These are phyloP conservation scores for Trochalopteron elliotii DNA, from an alignment of 2,113 vertebrate species.

Conservation along the genomic window DNA sequence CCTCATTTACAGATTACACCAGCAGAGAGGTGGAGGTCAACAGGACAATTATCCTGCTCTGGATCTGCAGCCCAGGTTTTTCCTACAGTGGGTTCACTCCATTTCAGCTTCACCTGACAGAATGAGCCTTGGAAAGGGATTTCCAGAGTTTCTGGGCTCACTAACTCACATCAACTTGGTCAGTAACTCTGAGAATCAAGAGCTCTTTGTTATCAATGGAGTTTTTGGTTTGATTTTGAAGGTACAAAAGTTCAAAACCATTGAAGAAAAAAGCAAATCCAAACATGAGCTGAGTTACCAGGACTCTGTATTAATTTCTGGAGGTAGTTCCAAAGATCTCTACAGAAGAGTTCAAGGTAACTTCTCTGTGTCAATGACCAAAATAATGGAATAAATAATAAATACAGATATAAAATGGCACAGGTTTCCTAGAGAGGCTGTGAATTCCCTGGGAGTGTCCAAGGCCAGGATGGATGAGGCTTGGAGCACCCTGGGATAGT, in stretches of 20 bases:
- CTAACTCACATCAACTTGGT: background rate
- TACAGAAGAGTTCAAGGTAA: background rate
- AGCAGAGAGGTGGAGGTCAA: background rate
- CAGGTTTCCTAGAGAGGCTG: background rate
- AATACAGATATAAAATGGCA: background rate
- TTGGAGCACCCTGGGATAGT: background rate
- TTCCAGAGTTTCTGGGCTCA: background rate
- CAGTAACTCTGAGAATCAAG: background rate
- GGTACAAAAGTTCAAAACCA: background rate
- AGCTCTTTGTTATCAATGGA: background rate
- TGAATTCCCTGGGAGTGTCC: background rate
- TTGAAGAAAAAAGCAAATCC: background rate
- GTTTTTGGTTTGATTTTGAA: background rate
- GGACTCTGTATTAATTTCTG: background rate
- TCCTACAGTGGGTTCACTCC: background rate
- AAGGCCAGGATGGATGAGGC: background rate
- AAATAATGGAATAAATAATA: background rate
- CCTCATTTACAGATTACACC: background rate
- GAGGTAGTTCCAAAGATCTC: background rate
- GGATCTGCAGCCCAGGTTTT: background rate
- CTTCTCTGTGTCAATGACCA: background rate
- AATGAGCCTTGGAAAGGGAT: background rate
- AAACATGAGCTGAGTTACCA: background rate
- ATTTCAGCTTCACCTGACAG: background rate
- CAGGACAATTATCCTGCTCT: background rate